Conservation (phyloP, 2,797 vertebrate species). For the Sebastes nivosus region DNA sequence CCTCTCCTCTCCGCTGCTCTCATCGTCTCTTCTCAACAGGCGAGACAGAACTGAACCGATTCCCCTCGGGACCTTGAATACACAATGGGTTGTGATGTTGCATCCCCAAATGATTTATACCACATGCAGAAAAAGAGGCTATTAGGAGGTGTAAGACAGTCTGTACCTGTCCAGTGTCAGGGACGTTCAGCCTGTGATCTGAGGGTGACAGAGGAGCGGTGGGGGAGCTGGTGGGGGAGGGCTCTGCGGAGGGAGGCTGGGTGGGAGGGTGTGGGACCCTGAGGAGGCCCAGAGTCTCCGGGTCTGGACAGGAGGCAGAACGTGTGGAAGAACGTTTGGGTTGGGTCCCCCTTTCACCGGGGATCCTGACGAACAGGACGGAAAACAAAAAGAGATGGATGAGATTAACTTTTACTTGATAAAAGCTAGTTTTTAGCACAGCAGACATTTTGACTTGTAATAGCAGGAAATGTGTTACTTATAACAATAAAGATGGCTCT, state of each 20-base stretch:
- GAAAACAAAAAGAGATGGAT: not conserved
- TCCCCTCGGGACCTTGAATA: slow-evolving; percentile 25
- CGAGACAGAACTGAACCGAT: slow-evolving; percentile 35
- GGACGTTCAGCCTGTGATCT: not conserved
- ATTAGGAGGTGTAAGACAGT: not conserved
- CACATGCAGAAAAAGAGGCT: not conserved
- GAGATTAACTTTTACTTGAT: not conserved
- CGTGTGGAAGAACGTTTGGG: slow-evolving; percentile 47
- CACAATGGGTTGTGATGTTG: not conserved
- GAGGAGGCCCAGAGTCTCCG: slow-evolving; percentile 54
- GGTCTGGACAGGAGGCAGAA: slow-evolving; percentile 71
- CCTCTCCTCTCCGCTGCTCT: slow-evolving; percentile 24
- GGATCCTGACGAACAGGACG: not conserved
- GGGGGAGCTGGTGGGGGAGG: slow-evolving; percentile 3
- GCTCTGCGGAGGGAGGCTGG: not conserved
- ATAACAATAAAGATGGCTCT: not conserved
- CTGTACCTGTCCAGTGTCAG: slow-evolving; percentile 13
- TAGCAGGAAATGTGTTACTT: not conserved
- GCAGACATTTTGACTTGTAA: not conserved
- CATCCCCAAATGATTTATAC: not conserved
- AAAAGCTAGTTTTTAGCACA: not conserved
- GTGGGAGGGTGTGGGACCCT: slow-evolving; percentile 18
- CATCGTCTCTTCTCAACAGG: slow-evolving; percentile 36
- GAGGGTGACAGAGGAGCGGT: not conserved
- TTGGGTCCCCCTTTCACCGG: not conserved